A percentile compares a stretch with the other conserved stretches of the same genome.
These are phyloP conservation scores for Alouatta palliata DNA, from an alignment of 2,113 vertebrate species.

Conservation along the genomic window DNA sequence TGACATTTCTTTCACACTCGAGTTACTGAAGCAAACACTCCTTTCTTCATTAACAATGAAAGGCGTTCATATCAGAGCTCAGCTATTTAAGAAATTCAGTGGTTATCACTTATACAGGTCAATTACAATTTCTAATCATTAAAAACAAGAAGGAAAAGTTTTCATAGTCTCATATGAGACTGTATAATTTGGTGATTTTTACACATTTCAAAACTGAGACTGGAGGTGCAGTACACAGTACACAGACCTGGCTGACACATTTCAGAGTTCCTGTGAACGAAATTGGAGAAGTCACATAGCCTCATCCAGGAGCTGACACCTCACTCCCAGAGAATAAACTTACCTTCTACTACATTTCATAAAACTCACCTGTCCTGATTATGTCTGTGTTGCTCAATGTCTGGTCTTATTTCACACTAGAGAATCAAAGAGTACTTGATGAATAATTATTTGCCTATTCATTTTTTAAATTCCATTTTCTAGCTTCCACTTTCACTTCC, in stretches of 20 bases:
- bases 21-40: constrained; percentile 61
- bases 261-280: constrained; percentile 17
- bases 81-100: constrained; percentile 45
- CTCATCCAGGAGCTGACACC: background rate
- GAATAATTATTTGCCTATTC: constrained; percentile 27
- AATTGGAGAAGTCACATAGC: constrained; percentile 27
- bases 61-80: background rate
- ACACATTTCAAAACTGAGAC: constrained; percentile 69
- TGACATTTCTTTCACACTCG: constrained; percentile 66
- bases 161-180: constrained; percentile 50
- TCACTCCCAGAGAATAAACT: constrained; percentile 18
- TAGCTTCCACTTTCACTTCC: constrained; percentile 43
- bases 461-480: background rate
- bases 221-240: constrained; percentile 50
- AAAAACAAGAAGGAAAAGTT: constrained; percentile 48
- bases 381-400: background rate
- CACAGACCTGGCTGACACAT: constrained; percentile 47
- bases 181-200: constrained; percentile 69
- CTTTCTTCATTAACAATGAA: constrained; percentile 49
- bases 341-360: background rate
- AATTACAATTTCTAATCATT: constrained; percentile 70
- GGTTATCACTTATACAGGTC: constrained; percentile 33
- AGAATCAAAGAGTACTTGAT: constrained; percentile 28
- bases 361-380: constrained; percentile 22
- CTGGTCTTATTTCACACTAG: background rate